Evolutionary conservation across 2,113 vertebrate genomes (phyloP), one percentile per base, ranked within the genome.

Genomic region (Cheirogaleus medius): DNA sequence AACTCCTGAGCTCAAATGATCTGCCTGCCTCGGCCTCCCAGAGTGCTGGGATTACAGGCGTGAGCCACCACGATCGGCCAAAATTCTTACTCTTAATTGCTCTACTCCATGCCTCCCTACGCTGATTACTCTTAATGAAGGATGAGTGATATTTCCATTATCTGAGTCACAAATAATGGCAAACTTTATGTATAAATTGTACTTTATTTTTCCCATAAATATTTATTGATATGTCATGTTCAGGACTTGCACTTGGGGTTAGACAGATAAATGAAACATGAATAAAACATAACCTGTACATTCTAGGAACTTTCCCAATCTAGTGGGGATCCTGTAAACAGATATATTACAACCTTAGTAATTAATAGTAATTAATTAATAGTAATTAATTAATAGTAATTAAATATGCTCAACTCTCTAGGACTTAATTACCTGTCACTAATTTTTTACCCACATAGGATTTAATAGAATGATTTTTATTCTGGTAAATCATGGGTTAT

Each of bases 381-480:
- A 44, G 25, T 49, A 87, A 93, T 94, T 81, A 92, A 58, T n/a
- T n/a, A 23, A 20, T 76, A 44, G 25, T 49, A 87, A 93, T 94
- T 81, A 92, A 58, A 94, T 20, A 47, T 78, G 66, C 29, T 66
- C 12, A 64, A 47, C 29, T 83, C 81, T 87, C 54, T 95, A 66
- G 63, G 42, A 74, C 63, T 37, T 87, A 39, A 74, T 91, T 91
- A 47, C 60, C 11, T 93, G 5, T 83, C 68, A 52, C 18, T 86
- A 20, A 44, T 73, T 90, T 91, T 83, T 85, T 77, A 82, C 34
- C 11, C 44, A 32, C 20, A 47, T 13, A 87, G 58, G 23, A 85
- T 60, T 87, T 90, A 90, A 52, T 83, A n/a, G 73, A 87, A 92
- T 82, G 83, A 86, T 92, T 87, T 90, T 92, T 39, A 58, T 74